Percentiles rank a stretch among this genome's conserved stretches.
These are phyloP conservation scores for Sylvilagus bachmani DNA, from an alignment of 2,113 vertebrate species.

Conservation along the genomic window DNA sequence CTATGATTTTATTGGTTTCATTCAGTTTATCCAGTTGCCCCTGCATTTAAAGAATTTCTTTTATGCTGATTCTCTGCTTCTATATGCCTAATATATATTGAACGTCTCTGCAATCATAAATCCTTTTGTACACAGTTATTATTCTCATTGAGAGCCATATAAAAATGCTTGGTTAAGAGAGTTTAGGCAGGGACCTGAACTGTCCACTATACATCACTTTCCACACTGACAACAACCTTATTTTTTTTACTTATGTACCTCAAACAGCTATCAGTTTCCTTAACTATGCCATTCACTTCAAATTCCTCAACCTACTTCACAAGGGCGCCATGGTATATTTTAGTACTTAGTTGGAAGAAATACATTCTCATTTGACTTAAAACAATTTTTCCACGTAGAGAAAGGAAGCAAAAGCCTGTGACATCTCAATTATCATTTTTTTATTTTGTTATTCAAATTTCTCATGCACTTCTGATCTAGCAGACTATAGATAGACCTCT, in stretches of 20 bases:
- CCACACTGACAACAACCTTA: background rate
- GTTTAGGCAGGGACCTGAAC: background rate
- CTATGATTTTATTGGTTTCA: background rate
- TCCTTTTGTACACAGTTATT: background rate
- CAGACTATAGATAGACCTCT: background rate
- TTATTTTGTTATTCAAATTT: conserved; percentile 13
- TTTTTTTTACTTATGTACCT: background rate
- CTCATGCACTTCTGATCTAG: background rate
- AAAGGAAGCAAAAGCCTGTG: background rate
- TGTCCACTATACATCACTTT: background rate
- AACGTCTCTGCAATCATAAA: background rate
- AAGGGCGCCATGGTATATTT: background rate
- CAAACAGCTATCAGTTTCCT: background rate
- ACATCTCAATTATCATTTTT: background rate
- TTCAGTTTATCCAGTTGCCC: background rate
- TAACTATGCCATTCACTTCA: background rate
- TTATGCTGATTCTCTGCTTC: background rate
- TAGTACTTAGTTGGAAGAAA: background rate
- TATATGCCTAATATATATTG: background rate
- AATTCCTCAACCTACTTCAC: background rate
- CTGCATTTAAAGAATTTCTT: background rate
- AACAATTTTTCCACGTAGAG: background rate
- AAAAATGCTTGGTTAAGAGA: background rate
- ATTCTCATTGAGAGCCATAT: background rate
- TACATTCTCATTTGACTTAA: background rate